Conservation (phyloP, 2,113 vertebrate species). For the Amphiprion percula region DNA sequence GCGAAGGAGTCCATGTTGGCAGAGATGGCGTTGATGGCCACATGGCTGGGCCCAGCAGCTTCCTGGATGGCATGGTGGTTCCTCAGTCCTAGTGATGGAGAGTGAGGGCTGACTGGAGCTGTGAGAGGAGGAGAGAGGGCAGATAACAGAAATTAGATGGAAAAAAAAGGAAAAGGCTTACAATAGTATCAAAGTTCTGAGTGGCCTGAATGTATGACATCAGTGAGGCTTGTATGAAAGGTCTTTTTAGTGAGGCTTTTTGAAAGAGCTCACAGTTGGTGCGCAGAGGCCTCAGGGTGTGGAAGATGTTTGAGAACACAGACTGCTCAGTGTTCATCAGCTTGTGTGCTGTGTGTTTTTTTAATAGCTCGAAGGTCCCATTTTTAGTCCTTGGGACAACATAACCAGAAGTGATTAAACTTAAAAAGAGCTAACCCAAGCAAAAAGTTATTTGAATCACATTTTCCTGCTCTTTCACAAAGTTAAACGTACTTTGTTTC, state of each 20-base stretch:
- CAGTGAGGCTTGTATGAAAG: conserved; percentile 48
- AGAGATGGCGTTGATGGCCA: conserved; percentile 98
- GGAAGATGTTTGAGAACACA: conserved; percentile 27
- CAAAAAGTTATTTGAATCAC: too few species aligned
- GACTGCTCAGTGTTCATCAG: conserved; percentile 28
- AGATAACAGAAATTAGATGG: not conserved
- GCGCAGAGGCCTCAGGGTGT: conserved; percentile 15
- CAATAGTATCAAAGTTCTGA: conserved; percentile 10
- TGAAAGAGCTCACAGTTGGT: conserved; percentile 41
- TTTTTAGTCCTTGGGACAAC: conserved; percentile 25
- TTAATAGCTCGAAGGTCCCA: conserved; percentile 18
- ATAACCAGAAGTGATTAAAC: conserved; percentile 10
- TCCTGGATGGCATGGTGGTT: conserved; percentile 96
- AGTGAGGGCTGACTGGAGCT: conserved; percentile 83
- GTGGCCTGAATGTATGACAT: conserved; percentile 2
- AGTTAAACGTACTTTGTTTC: too few species aligned
- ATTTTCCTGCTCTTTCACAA: too few species aligned
- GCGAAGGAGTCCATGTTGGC: conserved; percentile 99
- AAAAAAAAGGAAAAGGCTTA: not conserved
- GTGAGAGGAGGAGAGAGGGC: conserved; percentile 65
- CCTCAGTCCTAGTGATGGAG: conserved; percentile 88
- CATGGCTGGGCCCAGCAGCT: conserved; percentile 95
- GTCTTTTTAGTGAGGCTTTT: conserved; percentile 32
- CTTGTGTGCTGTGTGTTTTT: conserved; percentile 21
- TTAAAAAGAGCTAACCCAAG: not conserved